phyloP scores from a whole-genome alignment of 2,113 vertebrate species.

The Urocolius indicus region DNA sequence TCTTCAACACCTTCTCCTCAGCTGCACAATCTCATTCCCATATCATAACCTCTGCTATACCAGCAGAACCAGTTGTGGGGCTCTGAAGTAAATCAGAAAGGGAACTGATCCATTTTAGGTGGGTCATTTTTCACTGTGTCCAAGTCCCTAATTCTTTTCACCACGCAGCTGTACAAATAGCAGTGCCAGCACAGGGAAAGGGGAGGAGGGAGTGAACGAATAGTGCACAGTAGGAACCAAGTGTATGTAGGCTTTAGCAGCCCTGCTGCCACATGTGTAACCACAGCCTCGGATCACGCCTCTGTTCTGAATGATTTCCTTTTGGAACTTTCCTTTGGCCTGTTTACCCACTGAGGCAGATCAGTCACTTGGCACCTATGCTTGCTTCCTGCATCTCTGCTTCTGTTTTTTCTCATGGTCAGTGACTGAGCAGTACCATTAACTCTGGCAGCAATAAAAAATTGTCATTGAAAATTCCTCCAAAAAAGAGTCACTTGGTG shows the following conservation, averaged over 20 bases:
- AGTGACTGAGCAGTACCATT: background rate
- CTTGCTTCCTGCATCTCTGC: slow-evolving; percentile 32
- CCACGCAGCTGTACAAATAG: slow-evolving; percentile 45
- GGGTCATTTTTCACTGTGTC: slow-evolving; percentile 11
- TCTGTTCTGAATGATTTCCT: background rate
- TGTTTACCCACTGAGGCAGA: slow-evolving; percentile 8
- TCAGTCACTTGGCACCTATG: slow-evolving; percentile 27
- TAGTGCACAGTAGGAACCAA: background rate
- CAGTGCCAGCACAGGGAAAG: background rate
- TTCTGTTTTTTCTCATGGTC: slow-evolving; percentile 24
- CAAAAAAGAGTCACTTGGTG: background rate
- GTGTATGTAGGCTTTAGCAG: background rate
- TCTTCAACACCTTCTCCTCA: background rate
- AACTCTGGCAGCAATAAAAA: background rate
- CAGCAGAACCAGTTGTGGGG: background rate
- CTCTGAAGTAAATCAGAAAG: slow-evolving; percentile 13
- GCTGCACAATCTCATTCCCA: background rate
- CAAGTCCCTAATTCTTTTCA: background rate
- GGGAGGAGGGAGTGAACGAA: background rate
- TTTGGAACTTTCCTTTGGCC: slow-evolving; percentile 8
- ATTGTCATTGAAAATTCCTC: background rate
- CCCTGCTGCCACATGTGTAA: background rate
- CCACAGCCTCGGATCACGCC: background rate
- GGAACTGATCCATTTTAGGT: background rate
- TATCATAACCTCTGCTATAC: background rate